Evolutionary conservation across 2,888 invertebrate species (phyloP).

Genomic region (Cryptocephalus moraei): DNA sequence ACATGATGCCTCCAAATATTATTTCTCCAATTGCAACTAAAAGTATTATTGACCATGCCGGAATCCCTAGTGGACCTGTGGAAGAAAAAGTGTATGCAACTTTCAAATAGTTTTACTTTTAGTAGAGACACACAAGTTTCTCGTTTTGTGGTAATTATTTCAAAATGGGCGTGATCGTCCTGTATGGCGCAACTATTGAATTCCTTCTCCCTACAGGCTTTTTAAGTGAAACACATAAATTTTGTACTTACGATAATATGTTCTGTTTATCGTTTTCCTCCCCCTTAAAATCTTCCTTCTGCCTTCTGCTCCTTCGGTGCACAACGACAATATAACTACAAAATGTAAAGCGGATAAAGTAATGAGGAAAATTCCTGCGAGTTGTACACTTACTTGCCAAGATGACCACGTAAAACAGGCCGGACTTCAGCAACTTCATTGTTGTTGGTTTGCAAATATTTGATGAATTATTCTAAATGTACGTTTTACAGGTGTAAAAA

Average conservation of each 20-base stretch:
- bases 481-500: background rate
- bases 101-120: too few relatives aligned
- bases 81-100: slow-evolving; percentile 14
- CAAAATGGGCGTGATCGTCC: too few relatives aligned
- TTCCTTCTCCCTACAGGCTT: background rate
- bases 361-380: background rate
- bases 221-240: background rate
- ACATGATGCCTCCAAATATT: slow-evolving; percentile 57
- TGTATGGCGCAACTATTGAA: too few relatives aligned
- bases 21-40: slow-evolving; percentile 61
- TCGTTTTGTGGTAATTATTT: too few relatives aligned
- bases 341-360: background rate
- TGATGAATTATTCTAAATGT: background rate
- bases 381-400: slow-evolving; percentile 14
- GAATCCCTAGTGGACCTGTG: slow-evolving; percentile 58
- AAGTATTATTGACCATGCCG: slow-evolving; percentile 67
- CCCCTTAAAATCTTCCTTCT: slow-evolving; percentile 70
- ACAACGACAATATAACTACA: slow-evolving; percentile 47
- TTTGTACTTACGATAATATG: slow-evolving; percentile 63
- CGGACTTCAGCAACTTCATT: slow-evolving; percentile 15
- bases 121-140: too few relatives aligned
- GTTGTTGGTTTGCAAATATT: slow-evolving; percentile 1
- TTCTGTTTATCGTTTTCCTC: slow-evolving; percentile 65
- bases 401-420: slow-evolving; percentile 13
- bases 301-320: slow-evolving; percentile 63